Evolutionary conservation across 1,140 invertebrate genomes (phyloP).

Genomic region (Neodiprion virginianus): DNA sequence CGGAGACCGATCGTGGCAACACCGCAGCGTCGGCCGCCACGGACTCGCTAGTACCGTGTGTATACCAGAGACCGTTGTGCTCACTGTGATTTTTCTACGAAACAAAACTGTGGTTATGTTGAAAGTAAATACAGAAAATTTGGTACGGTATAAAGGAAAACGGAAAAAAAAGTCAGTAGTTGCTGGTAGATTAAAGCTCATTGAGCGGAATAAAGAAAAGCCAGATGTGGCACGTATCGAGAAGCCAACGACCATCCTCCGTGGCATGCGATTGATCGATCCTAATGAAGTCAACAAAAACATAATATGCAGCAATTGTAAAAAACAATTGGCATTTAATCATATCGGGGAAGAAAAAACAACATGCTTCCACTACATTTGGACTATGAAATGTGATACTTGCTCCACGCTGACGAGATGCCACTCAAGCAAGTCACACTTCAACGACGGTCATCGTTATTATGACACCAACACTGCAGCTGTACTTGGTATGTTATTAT

Average conservation of each 20-base stretch:
- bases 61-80: too few relatives aligned
- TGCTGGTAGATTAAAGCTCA: too few relatives aligned
- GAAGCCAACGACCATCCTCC: conserved; percentile 4
- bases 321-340: background rate
- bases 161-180: too few relatives aligned
- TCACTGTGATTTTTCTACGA: too few relatives aligned
- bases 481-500: conserved; percentile 14
- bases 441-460: conserved; percentile 11
- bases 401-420: background rate
- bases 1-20: too few relatives aligned
- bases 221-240: background rate
- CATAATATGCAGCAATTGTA: conserved; percentile 9
- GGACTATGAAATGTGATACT: conserved; percentile 8
- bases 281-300: conserved; percentile 14
- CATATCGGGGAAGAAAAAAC: background rate
- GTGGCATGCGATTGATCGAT: conserved; percentile 12
- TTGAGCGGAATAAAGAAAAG: too few relatives aligned
- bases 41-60: too few relatives aligned
- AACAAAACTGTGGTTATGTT: too few relatives aligned
- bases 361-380: conserved; percentile 9
- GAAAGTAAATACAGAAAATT: too few relatives aligned
- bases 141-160: too few relatives aligned
- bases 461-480: conserved; percentile 9
- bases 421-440: conserved; percentile 14
- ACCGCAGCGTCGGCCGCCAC: too few relatives aligned